Conservation (phyloP, 1,140 invertebrate species). For the Drosophila subobscura region DNA sequence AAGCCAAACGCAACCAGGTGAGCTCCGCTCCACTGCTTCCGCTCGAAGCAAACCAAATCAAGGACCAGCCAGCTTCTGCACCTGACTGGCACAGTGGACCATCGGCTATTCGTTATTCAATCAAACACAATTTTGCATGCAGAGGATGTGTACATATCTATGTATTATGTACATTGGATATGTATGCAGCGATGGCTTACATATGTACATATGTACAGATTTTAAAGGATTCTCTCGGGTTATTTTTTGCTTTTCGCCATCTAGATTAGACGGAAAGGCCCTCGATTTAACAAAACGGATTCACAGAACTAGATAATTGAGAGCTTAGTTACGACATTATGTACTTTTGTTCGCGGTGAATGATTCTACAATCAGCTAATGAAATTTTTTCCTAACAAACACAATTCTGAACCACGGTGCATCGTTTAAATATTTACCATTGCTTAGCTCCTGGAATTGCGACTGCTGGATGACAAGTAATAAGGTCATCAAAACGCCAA, state of each 20-base stretch:
- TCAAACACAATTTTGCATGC: too few species aligned
- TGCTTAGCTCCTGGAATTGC: slow-evolving; percentile 33
- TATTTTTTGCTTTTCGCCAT: too few species aligned
- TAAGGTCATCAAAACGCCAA: slow-evolving; percentile 70
- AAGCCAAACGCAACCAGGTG: slow-evolving; percentile 40
- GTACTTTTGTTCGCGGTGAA: too few species aligned
- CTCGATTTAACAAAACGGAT: too few species aligned
- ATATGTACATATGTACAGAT: background rate
- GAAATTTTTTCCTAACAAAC: too few species aligned
- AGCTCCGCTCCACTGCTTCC: slow-evolving; percentile 17
- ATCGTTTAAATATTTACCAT: slow-evolving; percentile 66
- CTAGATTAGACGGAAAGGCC: too few species aligned
- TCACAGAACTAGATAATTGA: too few species aligned
- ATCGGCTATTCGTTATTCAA: too few species aligned
- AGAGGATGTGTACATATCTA: background rate
- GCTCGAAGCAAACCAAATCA: slow-evolving; percentile 52
- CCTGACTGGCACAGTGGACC: slow-evolving; percentile 26
- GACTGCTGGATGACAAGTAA: slow-evolving; percentile 55
- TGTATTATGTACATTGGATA: too few species aligned
- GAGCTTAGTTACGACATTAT: too few species aligned
- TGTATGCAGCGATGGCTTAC: too few species aligned
- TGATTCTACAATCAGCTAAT: too few species aligned
- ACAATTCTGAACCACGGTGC: slow-evolving; percentile 20
- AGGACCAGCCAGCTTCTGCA: slow-evolving; percentile 44
- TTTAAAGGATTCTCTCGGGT: background rate